phyloP scores from a whole-genome alignment of 2,113 vertebrate species.

The Oreocharis arfaki region DNA sequence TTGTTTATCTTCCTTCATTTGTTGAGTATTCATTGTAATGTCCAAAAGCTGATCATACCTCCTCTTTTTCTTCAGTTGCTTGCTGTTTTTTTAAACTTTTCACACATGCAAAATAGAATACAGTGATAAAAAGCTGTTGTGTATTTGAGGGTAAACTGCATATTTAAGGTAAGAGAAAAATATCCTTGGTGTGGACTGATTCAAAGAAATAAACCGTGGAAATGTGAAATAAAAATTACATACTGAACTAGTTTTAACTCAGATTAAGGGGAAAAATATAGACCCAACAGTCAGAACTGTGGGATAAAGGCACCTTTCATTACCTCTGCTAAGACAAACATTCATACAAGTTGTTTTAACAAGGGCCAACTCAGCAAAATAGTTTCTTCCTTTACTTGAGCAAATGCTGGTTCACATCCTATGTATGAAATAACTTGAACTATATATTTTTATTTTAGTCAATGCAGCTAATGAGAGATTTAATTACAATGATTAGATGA shows the following conservation, averaged over 20 bases:
- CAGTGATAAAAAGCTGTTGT: neutral
- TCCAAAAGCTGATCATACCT: neutral
- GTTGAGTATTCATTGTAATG: neutral
- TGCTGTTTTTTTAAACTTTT: neutral
- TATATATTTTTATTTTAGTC: neutral
- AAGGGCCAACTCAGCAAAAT: neutral
- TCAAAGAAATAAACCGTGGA: neutral
- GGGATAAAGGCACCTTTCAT: neutral
- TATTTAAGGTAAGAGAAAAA: neutral
- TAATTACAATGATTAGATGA: neutral
- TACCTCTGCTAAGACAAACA: neutral
- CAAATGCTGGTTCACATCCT: neutral
- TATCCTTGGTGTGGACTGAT: neutral
- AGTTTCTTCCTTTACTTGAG: neutral
- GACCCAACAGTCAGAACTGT: neutral
- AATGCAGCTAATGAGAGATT: neutral
- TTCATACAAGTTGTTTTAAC: neutral
- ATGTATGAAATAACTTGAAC: neutral
- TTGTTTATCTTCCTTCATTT: neutral
- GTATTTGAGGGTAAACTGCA: neutral
- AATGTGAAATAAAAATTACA: neutral
- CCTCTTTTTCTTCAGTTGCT: neutral
- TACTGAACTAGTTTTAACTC: neutral
- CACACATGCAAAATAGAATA: neutral
- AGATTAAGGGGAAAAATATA: neutral